These are phyloP conservation scores for Fistularia tabacaria DNA, from an alignment of 2,797 vertebrate genomes.

Conservation along the genomic window DNA sequence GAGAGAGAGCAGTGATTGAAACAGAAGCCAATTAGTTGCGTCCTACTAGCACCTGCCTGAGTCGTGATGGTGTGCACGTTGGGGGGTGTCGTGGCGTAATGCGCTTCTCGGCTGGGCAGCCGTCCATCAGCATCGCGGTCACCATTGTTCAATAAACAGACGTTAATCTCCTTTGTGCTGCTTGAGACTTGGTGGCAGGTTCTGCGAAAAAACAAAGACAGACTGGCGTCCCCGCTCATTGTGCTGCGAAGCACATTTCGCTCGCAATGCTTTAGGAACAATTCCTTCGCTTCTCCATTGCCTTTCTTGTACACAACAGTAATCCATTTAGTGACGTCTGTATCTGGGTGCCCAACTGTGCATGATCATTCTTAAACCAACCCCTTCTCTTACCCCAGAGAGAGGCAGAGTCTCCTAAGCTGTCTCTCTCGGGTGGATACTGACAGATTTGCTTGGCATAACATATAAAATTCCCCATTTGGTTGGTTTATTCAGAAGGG, in stretches of 20 bases:
- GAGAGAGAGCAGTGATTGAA: not conserved
- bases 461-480: conserved; percentile 28
- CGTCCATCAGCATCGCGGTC: conserved; percentile 12
- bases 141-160: conserved; percentile 41
- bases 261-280: conserved; percentile 30
- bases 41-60: conserved; percentile 8
- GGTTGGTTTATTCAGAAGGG: conserved; percentile 30
- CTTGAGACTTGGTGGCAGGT: conserved; percentile 40
- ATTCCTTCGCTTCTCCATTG: conserved; percentile 29
- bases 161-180: conserved; percentile 40
- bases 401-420: conserved; percentile 21
- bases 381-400: conserved; percentile 13
- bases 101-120: conserved; percentile 8
- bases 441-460: conserved; percentile 21
- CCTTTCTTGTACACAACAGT: conserved; percentile 44
- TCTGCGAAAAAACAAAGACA: conserved; percentile 30
- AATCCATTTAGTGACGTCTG: conserved; percentile 51
- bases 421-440: conserved; percentile 31
- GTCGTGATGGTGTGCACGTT: conserved; percentile 1
- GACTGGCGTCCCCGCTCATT: conserved; percentile 31
- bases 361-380: conserved; percentile 33
- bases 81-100: not conserved
- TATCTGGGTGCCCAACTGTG: conserved; percentile 37
- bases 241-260: conserved; percentile 3
- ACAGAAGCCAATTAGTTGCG: not conserved